Evolutionary conservation across 2,888 invertebrate species (phyloP).

Genomic region (Trachelus stipa): DNA sequence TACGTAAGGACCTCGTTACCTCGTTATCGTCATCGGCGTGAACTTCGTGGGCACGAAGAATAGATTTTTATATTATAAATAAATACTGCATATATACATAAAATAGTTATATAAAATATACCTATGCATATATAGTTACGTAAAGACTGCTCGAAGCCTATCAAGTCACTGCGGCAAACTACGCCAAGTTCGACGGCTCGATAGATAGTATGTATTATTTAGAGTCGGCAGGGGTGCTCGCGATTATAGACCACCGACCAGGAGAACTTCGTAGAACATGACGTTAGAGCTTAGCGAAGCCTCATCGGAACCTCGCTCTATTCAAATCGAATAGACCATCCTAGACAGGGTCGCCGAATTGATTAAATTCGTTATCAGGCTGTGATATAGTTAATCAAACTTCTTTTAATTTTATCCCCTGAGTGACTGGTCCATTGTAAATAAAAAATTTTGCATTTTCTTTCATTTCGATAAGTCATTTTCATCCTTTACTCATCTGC

Average conservation of each 20-base stretch:
- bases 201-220: background rate
- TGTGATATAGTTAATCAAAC: background rate
- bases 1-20: background rate
- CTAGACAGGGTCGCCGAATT: conserved; percentile 21
- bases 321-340: conserved; percentile 53
- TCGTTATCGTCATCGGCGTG: background rate
- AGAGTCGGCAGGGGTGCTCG: background rate
- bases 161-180: background rate
- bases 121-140: background rate
- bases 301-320: conserved; percentile 44
- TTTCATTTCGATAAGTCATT: background rate
- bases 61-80: background rate
- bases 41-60: background rate
- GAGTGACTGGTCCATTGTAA: too few relatives aligned
- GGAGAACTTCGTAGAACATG: conserved; percentile 1
- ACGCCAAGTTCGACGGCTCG: background rate
- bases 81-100: background rate
- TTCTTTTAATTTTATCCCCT: background rate
- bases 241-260: background rate
- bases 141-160: background rate
- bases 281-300: conserved; percentile 38
- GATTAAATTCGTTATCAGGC: background rate
- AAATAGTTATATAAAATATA: background rate
- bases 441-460: too few relatives aligned
- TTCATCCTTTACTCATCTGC: background rate